Evolutionary conservation across 2,113 vertebrate species (phyloP).

Genomic region (Macroglossus sobrinus): DNA sequence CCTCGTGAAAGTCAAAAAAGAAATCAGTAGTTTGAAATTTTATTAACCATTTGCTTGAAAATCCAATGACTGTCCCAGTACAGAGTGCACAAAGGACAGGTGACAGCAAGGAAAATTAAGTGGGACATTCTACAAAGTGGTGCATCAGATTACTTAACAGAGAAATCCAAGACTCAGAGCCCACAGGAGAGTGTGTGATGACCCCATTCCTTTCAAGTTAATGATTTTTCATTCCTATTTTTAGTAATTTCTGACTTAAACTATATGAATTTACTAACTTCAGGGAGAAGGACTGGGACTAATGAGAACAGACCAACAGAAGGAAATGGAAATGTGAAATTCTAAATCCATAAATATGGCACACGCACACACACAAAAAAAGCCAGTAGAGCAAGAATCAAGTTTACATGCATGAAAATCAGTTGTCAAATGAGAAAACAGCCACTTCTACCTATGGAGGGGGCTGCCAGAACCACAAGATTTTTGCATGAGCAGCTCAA

Average conservation of each 20-base stretch:
- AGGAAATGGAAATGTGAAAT: background rate
- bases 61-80: background rate
- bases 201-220: slow-evolving; percentile 1
- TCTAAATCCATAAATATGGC: background rate
- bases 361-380: too few relatives aligned
- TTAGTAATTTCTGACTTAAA: background rate
- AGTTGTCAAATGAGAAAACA: background rate
- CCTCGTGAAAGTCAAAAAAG: background rate
- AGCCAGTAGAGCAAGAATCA: background rate
- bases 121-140: background rate
- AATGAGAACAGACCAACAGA: background rate
- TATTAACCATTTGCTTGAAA: background rate
- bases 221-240: slow-evolving; percentile 28
- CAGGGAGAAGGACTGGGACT: background rate
- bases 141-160: background rate
- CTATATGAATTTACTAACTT: background rate
- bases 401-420: background rate
- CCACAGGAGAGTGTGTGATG: background rate
- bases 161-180: background rate
- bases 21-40: background rate
- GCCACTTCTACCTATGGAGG: background rate
- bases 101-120: background rate
- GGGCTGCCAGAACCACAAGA: background rate
- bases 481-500: background rate
- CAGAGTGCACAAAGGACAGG: background rate